A percentile compares a stretch with the other conserved stretches of the same genome.
phyloP scores from a whole-genome alignment of 2,797 vertebrate species.

The Falco cherrug region DNA sequence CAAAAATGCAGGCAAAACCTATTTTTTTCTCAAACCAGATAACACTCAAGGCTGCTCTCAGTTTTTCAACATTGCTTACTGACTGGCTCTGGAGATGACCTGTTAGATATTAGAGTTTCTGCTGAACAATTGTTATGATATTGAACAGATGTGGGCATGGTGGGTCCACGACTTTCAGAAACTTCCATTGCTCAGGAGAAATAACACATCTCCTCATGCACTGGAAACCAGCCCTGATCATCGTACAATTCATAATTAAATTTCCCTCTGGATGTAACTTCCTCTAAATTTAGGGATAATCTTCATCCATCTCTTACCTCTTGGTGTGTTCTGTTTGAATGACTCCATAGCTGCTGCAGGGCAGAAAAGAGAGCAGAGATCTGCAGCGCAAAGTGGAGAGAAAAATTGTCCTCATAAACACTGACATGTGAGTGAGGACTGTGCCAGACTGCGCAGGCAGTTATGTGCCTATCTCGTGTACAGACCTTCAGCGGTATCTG shows the following conservation, averaged over 20 bases:
- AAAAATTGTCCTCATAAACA: background rate
- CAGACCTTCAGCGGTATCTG: constrained; percentile 37
- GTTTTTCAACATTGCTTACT: background rate
- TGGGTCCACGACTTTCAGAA: background rate
- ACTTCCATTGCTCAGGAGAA: background rate
- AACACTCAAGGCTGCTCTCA: background rate
- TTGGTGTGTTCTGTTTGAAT: background rate
- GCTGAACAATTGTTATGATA: background rate
- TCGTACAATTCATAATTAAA: background rate
- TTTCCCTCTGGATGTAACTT: background rate
- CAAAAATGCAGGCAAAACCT: background rate
- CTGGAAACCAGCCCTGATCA: background rate
- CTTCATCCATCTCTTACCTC: background rate
- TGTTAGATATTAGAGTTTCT: background rate
- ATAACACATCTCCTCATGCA: background rate
- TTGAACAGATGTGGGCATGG: background rate
- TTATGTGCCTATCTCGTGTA: background rate
- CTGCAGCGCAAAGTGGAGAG: background rate
- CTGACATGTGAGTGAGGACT: background rate
- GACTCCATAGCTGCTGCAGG: background rate
- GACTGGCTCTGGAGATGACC: background rate
- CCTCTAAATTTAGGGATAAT: background rate
- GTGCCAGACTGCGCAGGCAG: background rate
- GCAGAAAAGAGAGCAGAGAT: background rate
- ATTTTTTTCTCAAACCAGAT: background rate